Percentiles rank a stretch among this genome's conserved stretches.
Evolutionary conservation across 2,888 invertebrate genomes (phyloP).

Genomic region (Cataglyphis altisquamis): DNA sequence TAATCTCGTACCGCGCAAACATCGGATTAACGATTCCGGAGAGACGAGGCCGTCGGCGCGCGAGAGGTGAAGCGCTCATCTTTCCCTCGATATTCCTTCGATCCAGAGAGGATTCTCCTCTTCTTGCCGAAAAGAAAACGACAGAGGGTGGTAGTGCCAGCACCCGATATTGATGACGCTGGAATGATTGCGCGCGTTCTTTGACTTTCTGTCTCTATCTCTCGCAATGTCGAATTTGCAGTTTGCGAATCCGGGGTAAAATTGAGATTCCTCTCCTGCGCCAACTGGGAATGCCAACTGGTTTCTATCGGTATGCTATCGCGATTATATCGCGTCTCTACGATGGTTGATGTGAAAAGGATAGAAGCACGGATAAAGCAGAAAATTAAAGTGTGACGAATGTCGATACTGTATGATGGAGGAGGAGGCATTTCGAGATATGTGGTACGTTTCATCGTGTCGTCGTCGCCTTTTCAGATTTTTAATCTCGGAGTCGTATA

Average conservation of each 20-base stretch:
- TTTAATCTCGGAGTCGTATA: neutral
- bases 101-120: neutral
- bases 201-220: neutral
- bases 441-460: constrained; percentile 17
- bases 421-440: constrained; percentile 4
- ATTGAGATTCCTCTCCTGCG: neutral
- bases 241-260: neutral
- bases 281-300: neutral
- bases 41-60: constrained; percentile 34
- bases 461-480: constrained; percentile 19
- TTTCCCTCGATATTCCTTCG: neutral
- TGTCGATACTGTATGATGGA: constrained; percentile 40
- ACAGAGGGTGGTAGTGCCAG: neutral
- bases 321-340: neutral
- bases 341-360: neutral
- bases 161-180: neutral
- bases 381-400: constrained; percentile 50
- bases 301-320: neutral
- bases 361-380: constrained; percentile 25
- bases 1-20: constrained; percentile 69
- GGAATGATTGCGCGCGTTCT: neutral
- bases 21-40: constrained; percentile 67
- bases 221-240: neutral
- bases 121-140: constrained; percentile 9
- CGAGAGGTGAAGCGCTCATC: constrained; percentile 30